Percentiles rank a stretch among this genome's conserved stretches.
Evolutionary conservation across 2,797 vertebrate genomes (phyloP).

Genomic region (Petrocephalus schoutedeni): DNA sequence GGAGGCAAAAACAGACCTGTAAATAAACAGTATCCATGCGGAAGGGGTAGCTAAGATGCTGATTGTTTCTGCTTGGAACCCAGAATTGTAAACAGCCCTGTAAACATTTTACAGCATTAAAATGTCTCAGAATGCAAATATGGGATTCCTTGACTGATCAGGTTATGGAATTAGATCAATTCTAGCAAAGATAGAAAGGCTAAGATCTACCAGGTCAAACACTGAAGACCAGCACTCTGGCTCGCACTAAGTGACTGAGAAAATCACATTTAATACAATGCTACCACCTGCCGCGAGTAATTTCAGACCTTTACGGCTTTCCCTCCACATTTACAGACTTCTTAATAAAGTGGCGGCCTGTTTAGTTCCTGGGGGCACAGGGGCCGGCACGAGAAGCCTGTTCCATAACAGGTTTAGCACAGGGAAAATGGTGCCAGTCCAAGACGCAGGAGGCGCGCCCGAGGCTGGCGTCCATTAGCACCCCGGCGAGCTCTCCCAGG

Average conservation of each 20-base stretch:
- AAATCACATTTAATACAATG: neutral
- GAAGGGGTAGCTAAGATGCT: neutral
- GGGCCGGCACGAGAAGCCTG: neutral
- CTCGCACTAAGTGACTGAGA: neutral
- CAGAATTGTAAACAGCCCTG: neutral
- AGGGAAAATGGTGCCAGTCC: neutral
- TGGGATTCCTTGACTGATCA: neutral
- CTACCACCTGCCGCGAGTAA: neutral
- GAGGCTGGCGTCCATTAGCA: neutral
- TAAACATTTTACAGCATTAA: neutral
- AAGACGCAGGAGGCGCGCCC: neutral
- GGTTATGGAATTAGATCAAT: neutral
- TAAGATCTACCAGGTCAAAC: neutral
- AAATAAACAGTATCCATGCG: conserved; percentile 7
- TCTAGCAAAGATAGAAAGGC: neutral
- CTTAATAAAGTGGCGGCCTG: neutral
- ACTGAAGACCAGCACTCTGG: neutral
- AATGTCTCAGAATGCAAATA: neutral
- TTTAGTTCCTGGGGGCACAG: neutral
- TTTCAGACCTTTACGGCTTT: neutral
- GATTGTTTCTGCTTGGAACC: neutral
- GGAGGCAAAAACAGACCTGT: neutral
- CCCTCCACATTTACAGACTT: neutral
- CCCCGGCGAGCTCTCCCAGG: neutral
- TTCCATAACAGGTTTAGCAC: neutral